Base-by-base conservation (phyloP, 2,113 vertebrate species). In the Alectura lathami region DNA sequence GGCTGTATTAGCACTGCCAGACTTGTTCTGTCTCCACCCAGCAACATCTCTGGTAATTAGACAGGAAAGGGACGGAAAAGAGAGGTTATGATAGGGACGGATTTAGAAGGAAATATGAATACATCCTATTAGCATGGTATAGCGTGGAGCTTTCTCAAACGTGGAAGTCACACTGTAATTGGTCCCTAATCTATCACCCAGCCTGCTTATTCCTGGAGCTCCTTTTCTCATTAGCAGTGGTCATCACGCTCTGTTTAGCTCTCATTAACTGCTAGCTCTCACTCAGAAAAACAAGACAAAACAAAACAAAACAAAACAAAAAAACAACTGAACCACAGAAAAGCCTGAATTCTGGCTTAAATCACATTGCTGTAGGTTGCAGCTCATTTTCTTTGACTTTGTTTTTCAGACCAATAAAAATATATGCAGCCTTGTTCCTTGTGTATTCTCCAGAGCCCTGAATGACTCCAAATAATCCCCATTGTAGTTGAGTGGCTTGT, bases 171-270 rank as follows among this genome's bases (percentile, higher is more conserved):
- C n/a, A 60, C 12, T 60, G 54, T 95, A 94, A 96, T 94, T 97
- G 92, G 80, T 67, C 83, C 82, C 90, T 56, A 68, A 88, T 89
- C 83, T 86, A 72, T 90, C 88, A 86, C 60, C 83, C 56, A 72
- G 17, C 9, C 54, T 86, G 73, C 69, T 95, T 95, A 26, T 86
- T 93, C 68, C 90, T 93, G 82, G 14, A 93, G 69, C 34, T 51
- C 40, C 80, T 95, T 92, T 82, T 59, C 84, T 91, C 90, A 70
- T 96, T 85, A 96, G 69, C 74, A 70, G 72, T 0, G 42, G 86
- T 67, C 95, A 94, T 92, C 88, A 88, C 60, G 83, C 47, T 95
- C 88, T 93, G 79, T 86, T 94, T 92, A 83, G 34, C 63, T 94
- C 73, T 86, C 67, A 48, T 89, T 93, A 94, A 73, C 68, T 83